These are phyloP conservation scores for Mechanitis mazaeus DNA, from an alignment of 2,888 invertebrate genomes.

Conservation along the genomic window DNA sequence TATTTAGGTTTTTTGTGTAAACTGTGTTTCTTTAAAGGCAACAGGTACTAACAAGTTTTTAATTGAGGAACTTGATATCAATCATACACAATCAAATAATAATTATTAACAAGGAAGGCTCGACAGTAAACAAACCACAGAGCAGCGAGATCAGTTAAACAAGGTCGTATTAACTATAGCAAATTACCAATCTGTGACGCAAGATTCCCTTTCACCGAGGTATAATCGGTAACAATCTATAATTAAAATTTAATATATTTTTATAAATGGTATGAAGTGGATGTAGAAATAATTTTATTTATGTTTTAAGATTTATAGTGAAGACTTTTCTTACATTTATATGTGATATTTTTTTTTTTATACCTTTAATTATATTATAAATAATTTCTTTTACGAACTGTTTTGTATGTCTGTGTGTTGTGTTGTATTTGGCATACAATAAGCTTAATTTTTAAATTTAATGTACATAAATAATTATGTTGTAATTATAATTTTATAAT, in stretches of 20 bases:
- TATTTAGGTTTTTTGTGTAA: no score
- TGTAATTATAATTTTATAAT: no score
- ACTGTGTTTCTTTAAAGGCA: no score
- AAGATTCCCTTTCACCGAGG: constrained; percentile 65
- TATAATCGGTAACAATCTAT: constrained; percentile 20
- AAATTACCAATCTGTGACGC: constrained; percentile 50
- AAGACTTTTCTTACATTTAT: no score
- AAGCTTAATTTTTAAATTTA: no score
- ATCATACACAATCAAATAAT: background rate
- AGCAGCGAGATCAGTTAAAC: constrained; percentile 27
- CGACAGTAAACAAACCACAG: constrained; percentile 7
- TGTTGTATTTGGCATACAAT: no score
- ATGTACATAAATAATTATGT: no score
- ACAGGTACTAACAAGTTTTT: background rate
- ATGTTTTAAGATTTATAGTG: background rate
- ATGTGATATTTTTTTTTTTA: no score
- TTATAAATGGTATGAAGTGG: constrained; percentile 2
- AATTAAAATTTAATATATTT: constrained; percentile 12
- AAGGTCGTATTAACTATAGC: constrained; percentile 44
- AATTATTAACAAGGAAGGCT: constrained; percentile 4
- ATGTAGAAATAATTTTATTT: background rate
- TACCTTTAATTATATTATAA: no score
- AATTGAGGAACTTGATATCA: constrained; percentile 4
- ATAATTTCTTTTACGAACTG: no score
- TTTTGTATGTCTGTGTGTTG: no score